Evolutionary conservation across 1,140 invertebrate species (phyloP), one percentile per base, ranked within the genome.

Genomic region (Dolichoris vasculosae): DNA sequence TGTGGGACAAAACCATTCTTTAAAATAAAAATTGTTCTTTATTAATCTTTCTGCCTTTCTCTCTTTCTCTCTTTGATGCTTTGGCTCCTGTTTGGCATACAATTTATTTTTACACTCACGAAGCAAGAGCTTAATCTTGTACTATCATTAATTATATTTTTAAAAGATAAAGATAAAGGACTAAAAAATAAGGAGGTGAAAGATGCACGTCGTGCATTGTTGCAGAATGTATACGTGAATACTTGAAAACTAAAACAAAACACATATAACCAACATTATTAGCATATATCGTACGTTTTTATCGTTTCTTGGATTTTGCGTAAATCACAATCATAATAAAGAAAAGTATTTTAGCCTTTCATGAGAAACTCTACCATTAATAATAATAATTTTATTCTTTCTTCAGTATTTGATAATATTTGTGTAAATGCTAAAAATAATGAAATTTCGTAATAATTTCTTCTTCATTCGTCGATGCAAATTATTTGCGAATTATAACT

Each of bases 71-170:
- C 15, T 38, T 35, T 32, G 35, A 35, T 4, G 13, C 82, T 79
- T 86, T 71, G 2, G 23, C 40, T 3, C 83, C 85, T 76, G 86
- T 83, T 86, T 87, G 84, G 83, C 80, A 35, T 79, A 87, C 87
- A 88, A 88, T 89, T 88, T 88, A 88, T 88, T 87, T 87, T 71
- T 69, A 20, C 15, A 7, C 83, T 82, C 87, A 89, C 88, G 87
- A 88, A 88, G 84, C 85, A 85, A 87, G 87, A 84, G 67, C 81
- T 77, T n/a, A 86, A 87, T 85, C 78, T 79, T 51, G 13, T 15
- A 55, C 35, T 80, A 51, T 86, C 84, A 88, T 88, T 88, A 88
- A 88, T 88, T 89, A 88, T 89, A 85, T 85, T 67, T 20, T 26
- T 9, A 55, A 59, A 26, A 38, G 15, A 46, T 30, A 63, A 46